phyloP scores from a whole-genome alignment of 2,888 invertebrate genomes.

The Melieria omissa region DNA sequence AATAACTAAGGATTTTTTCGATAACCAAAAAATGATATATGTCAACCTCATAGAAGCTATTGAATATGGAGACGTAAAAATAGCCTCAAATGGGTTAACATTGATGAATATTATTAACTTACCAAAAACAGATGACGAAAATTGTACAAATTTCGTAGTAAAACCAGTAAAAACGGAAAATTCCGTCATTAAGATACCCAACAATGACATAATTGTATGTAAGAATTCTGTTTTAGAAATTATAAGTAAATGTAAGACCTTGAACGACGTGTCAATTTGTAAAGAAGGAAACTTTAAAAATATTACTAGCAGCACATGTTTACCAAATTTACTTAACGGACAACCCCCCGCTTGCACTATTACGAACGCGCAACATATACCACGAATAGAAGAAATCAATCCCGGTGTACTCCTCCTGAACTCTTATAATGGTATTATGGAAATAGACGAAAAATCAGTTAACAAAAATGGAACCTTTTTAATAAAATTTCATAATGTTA shows the following conservation, averaged over 20 bases:
- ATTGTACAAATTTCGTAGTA: conserved; percentile 8
- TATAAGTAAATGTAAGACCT: conserved; percentile 5
- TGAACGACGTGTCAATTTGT: conserved; percentile 9
- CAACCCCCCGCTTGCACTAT: not conserved
- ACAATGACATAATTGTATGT: conserved; percentile 9
- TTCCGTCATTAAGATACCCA: not conserved
- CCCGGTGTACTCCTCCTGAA: conserved; percentile 41
- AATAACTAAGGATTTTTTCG: conserved; percentile 15
- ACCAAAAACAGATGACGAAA: conserved; percentile 10
- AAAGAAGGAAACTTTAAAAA: conserved; percentile 2
- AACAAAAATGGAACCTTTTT: conserved; percentile 28
- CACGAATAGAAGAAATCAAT: conserved; percentile 36
- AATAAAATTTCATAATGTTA: conserved; percentile 29
- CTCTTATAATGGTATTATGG: conserved; percentile 31
- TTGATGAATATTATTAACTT: conserved; percentile 12
- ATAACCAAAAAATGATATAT: conserved; percentile 12
- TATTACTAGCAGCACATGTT: not conserved
- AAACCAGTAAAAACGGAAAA: conserved; percentile 8
- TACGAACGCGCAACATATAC: conserved; percentile 29
- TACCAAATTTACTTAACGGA: conserved; percentile 10
- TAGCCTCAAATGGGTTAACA: conserved; percentile 6
- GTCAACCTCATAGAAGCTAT: conserved; percentile 12
- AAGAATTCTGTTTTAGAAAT: conserved; percentile 7
- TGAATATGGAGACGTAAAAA: conserved; percentile 14
- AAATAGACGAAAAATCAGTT: conserved; percentile 9